These are phyloP conservation scores for Sapajus apella DNA, from an alignment of 2,113 vertebrate genomes.

Conservation along the genomic window DNA sequence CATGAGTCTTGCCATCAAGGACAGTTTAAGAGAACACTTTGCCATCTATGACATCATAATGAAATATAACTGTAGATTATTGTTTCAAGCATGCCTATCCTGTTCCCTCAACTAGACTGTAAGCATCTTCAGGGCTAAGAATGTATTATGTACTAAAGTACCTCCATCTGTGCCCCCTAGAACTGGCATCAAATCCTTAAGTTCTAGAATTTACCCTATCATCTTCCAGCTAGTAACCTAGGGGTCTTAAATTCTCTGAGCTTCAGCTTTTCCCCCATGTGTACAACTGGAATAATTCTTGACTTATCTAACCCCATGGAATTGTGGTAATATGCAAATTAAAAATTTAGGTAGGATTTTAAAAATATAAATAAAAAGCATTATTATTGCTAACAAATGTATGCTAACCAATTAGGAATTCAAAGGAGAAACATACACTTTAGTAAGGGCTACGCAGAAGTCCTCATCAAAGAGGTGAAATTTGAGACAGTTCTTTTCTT, in stretches of 20 bases:
- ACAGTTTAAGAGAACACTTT: not conserved
- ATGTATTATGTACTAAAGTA: slow-evolving; percentile 19
- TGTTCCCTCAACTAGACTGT: not conserved
- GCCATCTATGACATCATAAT: not conserved
- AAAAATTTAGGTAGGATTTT: not conserved
- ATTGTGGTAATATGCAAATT: not conserved
- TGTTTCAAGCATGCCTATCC: not conserved
- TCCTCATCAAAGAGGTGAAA: slow-evolving; percentile 23
- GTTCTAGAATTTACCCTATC: not conserved
- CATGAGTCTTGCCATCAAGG: not conserved
- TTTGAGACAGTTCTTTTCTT: not conserved
- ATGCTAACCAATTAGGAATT: slow-evolving; percentile 28
- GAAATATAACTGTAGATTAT: slow-evolving; percentile 1
- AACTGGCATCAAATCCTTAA: slow-evolving; percentile 23
- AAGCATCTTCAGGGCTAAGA: not conserved
- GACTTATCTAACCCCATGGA: not conserved
- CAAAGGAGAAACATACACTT: slow-evolving; percentile 36
- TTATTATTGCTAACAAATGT: not conserved
- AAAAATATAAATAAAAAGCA: not conserved
- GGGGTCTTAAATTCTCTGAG: not conserved
- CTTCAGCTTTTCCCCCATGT: not conserved
- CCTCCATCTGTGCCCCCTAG: not conserved
- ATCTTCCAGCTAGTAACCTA: not conserved
- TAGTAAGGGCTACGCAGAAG: not conserved
- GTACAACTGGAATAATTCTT: not conserved